Percentiles rank a stretch among this genome's conserved stretches.
phyloP scores from a whole-genome alignment of 2,113 vertebrate genomes.

The Coptodon bakossiorum region DNA sequence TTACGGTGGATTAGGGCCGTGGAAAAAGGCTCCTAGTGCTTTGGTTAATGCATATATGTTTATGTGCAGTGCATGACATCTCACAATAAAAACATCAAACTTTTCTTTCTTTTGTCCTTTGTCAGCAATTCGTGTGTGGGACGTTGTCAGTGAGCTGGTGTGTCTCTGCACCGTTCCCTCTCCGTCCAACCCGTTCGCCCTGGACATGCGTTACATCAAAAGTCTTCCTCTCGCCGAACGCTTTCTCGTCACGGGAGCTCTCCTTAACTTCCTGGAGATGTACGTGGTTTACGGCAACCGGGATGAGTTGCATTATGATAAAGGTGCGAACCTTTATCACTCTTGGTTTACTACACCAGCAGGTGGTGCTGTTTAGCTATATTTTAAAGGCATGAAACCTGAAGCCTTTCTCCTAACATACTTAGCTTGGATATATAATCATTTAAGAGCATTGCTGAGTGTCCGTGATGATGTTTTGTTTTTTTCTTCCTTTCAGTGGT shows the following conservation, averaged over 20 bases:
- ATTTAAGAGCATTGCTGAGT: not conserved
- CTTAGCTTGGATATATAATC: not conserved
- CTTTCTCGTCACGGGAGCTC: constrained; percentile 71
- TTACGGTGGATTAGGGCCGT: not conserved
- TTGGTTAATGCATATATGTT: not conserved
- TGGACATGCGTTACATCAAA: constrained; percentile 73
- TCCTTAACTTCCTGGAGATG: constrained; percentile 73
- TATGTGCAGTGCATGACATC: not conserved
- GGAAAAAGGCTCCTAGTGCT: not conserved
- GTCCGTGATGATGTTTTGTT: not conserved
- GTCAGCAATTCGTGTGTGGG: constrained; percentile 71
- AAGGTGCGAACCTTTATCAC: constrained; percentile 21
- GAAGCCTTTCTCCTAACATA: too few relatives aligned
- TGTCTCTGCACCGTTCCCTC: constrained; percentile 71
- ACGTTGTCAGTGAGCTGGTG: constrained; percentile 74
- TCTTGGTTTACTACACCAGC: not conserved
- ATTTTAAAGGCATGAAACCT: not conserved
- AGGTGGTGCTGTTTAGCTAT: constrained; percentile 33
- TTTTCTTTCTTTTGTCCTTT: not conserved
- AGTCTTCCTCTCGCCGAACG: constrained; percentile 68
- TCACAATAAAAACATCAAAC: not conserved
- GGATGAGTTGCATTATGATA: constrained; percentile 66
- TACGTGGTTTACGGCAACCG: constrained; percentile 65
- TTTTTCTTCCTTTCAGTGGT: constrained; percentile 52
- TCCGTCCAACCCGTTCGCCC: constrained; percentile 72